Evolutionary conservation across 2,113 vertebrate species (phyloP), one percentile per base, ranked within the genome.

Genomic region (Chitala chitala): DNA sequence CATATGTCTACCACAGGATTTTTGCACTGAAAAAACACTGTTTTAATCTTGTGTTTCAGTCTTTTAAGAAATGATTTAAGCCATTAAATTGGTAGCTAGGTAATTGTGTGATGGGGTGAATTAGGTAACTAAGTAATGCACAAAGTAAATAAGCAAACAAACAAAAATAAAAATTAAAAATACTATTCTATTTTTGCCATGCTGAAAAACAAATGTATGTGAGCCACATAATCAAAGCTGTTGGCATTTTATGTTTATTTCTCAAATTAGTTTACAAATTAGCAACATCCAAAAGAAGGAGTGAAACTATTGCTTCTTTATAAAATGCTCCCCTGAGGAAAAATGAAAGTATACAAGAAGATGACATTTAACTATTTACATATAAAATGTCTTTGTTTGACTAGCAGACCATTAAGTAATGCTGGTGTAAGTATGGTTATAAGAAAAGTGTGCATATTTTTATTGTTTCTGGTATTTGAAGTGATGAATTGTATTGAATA

Each of bases 401-500:
- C 9, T 44, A 66, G 63, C 3, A 20, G 8, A 26, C 64, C 22
- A 66, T 46, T 46, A 46, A 68, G 10, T 6, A 13, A n/a, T 42
- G 42, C 64, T 26, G n/a, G 8, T 26, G 24, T 48, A 46, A 29
- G 24, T 68, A 68, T 48, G 64, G 22, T 13, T 26, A 31, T 31
- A 68, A 5, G n/a, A 46, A 68, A 46, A 48, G 22, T 46, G 44
- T 46, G 10, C 44, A 61, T 17, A 61, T 61, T 61, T 61, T 4
- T 33, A n/a, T n/a, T 4, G 64, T 15, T 66, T 44, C 64, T 68
- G 24, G 22, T 68, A 26, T 26, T 1, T 68, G 64, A 48, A 66
- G 38, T 66, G 7, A 66, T 66, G 40, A 66, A 48, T 68, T 68
- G n/a, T 46, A 68, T 46, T 48, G 5, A 12, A 46, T 46, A 38